Evolutionary conservation across 2,888 invertebrate genomes (phyloP).

Genomic region (Osmoderma eremita): DNA sequence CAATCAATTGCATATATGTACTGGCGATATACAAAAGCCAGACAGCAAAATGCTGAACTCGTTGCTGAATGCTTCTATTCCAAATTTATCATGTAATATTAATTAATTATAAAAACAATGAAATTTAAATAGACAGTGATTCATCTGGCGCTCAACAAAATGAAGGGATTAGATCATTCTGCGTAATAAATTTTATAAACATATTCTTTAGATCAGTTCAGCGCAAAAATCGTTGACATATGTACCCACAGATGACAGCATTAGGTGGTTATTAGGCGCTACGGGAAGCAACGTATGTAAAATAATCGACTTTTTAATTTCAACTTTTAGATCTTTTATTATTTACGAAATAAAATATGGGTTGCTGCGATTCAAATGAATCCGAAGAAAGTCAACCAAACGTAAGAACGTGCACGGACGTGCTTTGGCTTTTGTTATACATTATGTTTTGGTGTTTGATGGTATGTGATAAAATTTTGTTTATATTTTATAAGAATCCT

Average conservation of each 20-base stretch:
- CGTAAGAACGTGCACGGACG: constrained; percentile 82
- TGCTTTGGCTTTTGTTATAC: constrained; percentile 82
- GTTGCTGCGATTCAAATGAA: constrained; percentile 75
- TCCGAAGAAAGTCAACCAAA: constrained; percentile 63
- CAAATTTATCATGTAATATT: no score
- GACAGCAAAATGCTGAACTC: no score
- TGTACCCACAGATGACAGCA: constrained; percentile 22
- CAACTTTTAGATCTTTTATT: constrained; percentile 15
- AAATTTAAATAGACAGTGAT: no score
- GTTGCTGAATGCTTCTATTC: no score
- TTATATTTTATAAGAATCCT: constrained; percentile 36
- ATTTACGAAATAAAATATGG: constrained; percentile 64
- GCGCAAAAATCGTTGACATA: not conserved
- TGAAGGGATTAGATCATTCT: no score
- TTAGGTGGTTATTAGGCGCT: constrained; percentile 5
- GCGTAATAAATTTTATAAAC: not conserved
- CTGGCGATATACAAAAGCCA: no score
- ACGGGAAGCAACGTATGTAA: no score
- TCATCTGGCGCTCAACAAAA: no score
- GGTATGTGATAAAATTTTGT: constrained; percentile 68
- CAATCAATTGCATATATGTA: constrained; percentile 11
- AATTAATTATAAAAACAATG: no score
- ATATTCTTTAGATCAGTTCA: not conserved
- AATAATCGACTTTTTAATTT: not conserved
- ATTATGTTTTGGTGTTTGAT: constrained; percentile 84